phyloP scores from a whole-genome alignment of 2,797 vertebrate species.

The Micrastur ruficollis region DNA sequence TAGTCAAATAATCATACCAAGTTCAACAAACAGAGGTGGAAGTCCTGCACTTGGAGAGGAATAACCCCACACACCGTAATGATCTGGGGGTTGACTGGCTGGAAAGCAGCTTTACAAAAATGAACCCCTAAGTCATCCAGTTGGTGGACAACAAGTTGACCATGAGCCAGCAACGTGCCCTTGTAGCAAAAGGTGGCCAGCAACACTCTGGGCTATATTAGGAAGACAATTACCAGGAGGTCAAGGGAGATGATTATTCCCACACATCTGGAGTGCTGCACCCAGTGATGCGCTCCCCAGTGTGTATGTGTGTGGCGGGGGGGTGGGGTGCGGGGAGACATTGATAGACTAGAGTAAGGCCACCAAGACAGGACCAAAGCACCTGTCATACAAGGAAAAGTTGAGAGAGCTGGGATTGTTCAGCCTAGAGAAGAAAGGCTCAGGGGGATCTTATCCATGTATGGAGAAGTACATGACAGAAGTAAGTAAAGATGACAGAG shows the following conservation, averaged over 20 bases:
- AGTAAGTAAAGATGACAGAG: background rate
- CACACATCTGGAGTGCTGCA: background rate
- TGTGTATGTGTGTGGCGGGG: background rate
- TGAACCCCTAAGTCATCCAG: background rate
- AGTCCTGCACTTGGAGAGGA: background rate
- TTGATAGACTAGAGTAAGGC: background rate
- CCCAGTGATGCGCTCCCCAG: background rate
- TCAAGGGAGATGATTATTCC: background rate
- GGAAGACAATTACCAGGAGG: background rate
- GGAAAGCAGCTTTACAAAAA: background rate
- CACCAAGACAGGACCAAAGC: background rate
- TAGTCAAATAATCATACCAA: background rate
- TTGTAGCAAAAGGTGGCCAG: background rate
- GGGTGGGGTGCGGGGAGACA: background rate
- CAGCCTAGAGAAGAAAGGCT: background rate
- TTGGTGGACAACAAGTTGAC: background rate
- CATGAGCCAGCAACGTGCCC: background rate
- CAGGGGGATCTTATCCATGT: background rate
- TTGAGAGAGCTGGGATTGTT: background rate
- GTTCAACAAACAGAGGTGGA: background rate
- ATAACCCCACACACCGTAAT: background rate
- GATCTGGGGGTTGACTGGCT: rapidly evolving
- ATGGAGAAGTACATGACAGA: background rate
- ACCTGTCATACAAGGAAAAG: background rate
- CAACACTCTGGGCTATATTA: background rate